Base-by-base conservation (phyloP, 2,888 invertebrate species). In the Eledone cirrhosa region DNA sequence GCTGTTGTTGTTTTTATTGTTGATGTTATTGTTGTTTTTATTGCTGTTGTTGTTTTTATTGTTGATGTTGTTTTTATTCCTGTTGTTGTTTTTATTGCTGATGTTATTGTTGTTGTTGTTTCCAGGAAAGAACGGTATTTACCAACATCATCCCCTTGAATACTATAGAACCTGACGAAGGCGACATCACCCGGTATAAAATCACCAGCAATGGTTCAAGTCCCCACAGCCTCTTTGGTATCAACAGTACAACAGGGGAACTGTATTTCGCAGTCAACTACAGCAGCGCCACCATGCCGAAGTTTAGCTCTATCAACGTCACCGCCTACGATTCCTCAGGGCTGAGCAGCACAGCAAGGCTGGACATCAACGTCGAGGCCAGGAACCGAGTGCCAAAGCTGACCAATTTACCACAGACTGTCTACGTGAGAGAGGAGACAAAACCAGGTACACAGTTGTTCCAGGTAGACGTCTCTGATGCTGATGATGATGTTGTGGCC, bases 191-290 rank as follows among this genome's bases (percentile, higher is more conserved):
- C 29, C 29, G 29, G 24, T 76, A 72, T n/a, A 72, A 72, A 72
- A 72, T 76, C n/a, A 75, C 48, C 41, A 63, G n/a, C 63, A 24
- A 24, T 8, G 48, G 48, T 48, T 29, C 47, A 7, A 4, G 5
- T 3, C 31, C 31, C 48, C 16, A 29, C 48, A 76, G 76, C 47
- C 47, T 76, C 0, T 76, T 76, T 76, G 48, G 24, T 24, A 76
- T 76, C 13, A 48, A 76, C 24, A 29, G 47, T 2, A 48, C 29
- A 11, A 48, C 48, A 47, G 76, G 76, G 4, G 41, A 76, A 76
- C 27, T 76, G 16, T 29, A 48, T 48, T 76, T 76, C n/a, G 76
- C 76, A 22, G 76, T 76, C 22, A 48, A 76, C 27, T 76, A 48
- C 76, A 47, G 29, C 4, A 14, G 24, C 14, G n/a, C 47, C 8